These are phyloP conservation scores for Darevskia mixta DNA, from an alignment of 2,797 vertebrate species.

Conservation along the genomic window DNA sequence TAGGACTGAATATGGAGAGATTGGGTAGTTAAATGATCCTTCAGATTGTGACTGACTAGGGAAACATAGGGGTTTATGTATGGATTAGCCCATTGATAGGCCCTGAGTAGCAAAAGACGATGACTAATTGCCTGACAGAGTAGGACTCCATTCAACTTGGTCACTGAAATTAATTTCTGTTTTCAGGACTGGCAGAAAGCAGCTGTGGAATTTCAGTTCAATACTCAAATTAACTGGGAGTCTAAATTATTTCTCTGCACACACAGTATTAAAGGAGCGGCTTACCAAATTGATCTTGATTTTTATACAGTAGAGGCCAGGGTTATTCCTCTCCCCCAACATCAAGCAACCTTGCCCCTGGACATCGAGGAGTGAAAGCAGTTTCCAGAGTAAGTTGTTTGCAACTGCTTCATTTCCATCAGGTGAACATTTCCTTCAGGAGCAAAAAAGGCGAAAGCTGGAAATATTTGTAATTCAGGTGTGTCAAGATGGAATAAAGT, in stretches of 20 bases:
- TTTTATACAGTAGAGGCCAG: constrained; percentile 68
- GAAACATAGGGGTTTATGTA: constrained; percentile 85
- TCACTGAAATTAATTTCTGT: constrained; percentile 92
- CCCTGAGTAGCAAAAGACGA: constrained; percentile 85
- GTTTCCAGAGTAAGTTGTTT: constrained; percentile 50
- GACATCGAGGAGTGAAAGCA: constrained; percentile 63
- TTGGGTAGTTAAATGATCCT: constrained; percentile 79
- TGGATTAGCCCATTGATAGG: constrained; percentile 91
- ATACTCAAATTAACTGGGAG: constrained; percentile 88
- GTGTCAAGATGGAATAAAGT: constrained; percentile 21
- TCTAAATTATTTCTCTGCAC: constrained; percentile 85
- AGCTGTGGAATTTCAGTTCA: constrained; percentile 85
- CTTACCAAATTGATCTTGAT: constrained; percentile 83
- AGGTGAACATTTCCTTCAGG: constrained; percentile 51
- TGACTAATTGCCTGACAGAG: constrained; percentile 97
- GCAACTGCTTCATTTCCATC: constrained; percentile 61
- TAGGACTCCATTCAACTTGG: constrained; percentile 88
- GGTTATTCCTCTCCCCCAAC: constrained; percentile 72
- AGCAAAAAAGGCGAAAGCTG: constrained; percentile 37
- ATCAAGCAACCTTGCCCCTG: constrained; percentile 64
- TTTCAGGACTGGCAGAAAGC: constrained; percentile 86
- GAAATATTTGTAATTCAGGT: constrained; percentile 35
- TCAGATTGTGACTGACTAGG: constrained; percentile 79
- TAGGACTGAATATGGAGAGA: constrained; percentile 66
- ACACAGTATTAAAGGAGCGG: constrained; percentile 78